A percentile compares a stretch with the other conserved stretches of the same genome.
Evolutionary conservation across 2,888 invertebrate species (phyloP).

Genomic region (Drosophila lutescens): DNA sequence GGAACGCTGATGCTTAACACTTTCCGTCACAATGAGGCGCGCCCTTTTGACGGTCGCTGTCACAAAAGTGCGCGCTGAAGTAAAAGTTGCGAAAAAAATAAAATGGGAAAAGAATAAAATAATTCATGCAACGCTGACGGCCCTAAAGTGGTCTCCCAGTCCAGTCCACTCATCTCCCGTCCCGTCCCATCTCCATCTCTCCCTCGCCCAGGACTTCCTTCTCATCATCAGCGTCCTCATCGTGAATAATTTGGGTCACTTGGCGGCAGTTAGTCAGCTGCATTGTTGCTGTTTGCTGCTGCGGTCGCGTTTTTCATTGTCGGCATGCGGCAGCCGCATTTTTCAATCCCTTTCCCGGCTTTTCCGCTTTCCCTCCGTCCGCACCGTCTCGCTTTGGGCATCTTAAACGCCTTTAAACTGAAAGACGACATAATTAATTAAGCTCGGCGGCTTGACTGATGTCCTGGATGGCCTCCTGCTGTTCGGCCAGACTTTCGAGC

Average conservation of each 20-base stretch:
- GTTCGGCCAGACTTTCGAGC: constrained; percentile 8
- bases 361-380: constrained; percentile 7
- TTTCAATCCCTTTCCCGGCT: constrained; percentile 60
- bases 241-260: constrained; percentile 80
- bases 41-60: constrained; percentile 53
- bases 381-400: constrained; percentile 22
- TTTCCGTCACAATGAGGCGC: constrained; percentile 37
- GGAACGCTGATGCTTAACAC: constrained; percentile 36
- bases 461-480: constrained; percentile 47
- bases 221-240: constrained; percentile 37
- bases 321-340: constrained; percentile 79
- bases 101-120: constrained; percentile 53
- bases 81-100: constrained; percentile 16
- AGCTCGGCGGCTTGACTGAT: constrained; percentile 75
- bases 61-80: constrained; percentile 59
- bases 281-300: constrained; percentile 63
- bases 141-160: constrained; percentile 31
- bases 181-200: constrained; percentile 17
- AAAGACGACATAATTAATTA: constrained; percentile 81
- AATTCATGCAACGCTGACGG: constrained; percentile 67
- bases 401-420: constrained; percentile 77
- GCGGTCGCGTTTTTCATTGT: constrained; percentile 80
- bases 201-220: constrained; percentile 1
- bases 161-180: not conserved
- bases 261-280: constrained; percentile 78